Base-by-base conservation (phyloP, 2,888 invertebrate species). In the Odontothrips loti region DNA sequence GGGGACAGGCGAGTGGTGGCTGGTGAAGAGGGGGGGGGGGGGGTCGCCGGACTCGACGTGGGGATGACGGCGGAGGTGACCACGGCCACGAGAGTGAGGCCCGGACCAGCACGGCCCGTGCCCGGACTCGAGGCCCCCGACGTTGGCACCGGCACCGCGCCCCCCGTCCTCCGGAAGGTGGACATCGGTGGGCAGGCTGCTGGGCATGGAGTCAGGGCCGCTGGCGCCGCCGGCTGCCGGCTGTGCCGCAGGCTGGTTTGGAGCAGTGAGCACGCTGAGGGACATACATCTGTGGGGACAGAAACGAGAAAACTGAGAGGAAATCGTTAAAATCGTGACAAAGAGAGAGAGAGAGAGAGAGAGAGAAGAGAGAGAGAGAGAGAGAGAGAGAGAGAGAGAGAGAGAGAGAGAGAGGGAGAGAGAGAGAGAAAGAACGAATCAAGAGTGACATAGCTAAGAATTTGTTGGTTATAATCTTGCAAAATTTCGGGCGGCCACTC, bases 181-280 rank as follows among this genome's bases (percentile, higher is more conserved):
- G 90, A 90, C 89, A 90, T 90, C 82, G 93, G 93, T 93, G 83
- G 93, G 92, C 86, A 93, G 91, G 85, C 86, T 87, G 86, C 85
- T 83, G 87, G 89, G 84, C 83, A 86, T 86, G 47, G 15, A 90
- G 68, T 75, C 91, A 91, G 86, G 87, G 86, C 85, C 83, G 87
- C 86, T 84, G 80, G 86, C 83, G 84, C 88, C 80, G 89, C 89
- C 82, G 86, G 90, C 89, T 84, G 87, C 86, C 85, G 84, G 83
- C 17, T 84, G 82, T 63, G 84, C 82, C 12, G 82, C 83, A 23
- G 85, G 84, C n/a, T 75, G 68, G 68, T 12, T 75, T 3, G 68
- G 27, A 23, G 85, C 84, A 82, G 85, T 84, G 82, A 85, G 84
- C 15, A 82, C 86, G 86, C 87, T 88, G 82, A 88, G 89, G 82